Conservation (phyloP, 2,888 invertebrate genomes). For the Nysson spinosus region DNA sequence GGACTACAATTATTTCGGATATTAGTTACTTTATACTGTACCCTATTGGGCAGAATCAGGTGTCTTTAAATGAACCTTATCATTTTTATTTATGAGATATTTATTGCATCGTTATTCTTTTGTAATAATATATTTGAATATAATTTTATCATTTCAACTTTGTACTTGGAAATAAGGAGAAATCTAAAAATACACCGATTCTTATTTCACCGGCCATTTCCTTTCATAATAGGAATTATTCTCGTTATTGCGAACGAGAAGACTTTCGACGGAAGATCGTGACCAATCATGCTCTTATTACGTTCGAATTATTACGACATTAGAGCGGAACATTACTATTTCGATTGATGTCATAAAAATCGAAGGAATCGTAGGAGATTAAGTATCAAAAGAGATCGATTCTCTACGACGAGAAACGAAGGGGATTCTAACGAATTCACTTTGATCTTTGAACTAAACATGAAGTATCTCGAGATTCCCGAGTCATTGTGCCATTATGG, state of each 20-base stretch:
- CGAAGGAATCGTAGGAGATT: constrained; percentile 18
- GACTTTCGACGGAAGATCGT: constrained; percentile 38
- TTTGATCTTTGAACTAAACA: neutral
- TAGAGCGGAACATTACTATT: constrained; percentile 15
- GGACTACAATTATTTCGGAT: too few relatives aligned
- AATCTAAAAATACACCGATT: too few relatives aligned
- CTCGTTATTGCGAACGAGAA: constrained; percentile 11
- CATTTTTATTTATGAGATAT: too few relatives aligned
- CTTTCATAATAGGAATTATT: neutral
- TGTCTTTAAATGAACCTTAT: too few relatives aligned
- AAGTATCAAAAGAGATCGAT: neutral
- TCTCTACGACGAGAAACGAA: neutral
- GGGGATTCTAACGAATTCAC: neutral
- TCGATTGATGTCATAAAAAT: neutral
- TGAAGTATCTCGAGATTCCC: neutral
- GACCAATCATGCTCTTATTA: constrained; percentile 35
- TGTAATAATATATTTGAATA: too few relatives aligned
- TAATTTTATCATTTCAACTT: too few relatives aligned
- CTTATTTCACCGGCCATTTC: neutral
- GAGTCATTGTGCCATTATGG: constrained; percentile 6
- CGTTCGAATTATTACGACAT: constrained; percentile 26
- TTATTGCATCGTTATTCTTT: too few relatives aligned
- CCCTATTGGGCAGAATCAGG: too few relatives aligned
- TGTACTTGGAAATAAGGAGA: too few relatives aligned
- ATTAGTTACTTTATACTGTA: too few relatives aligned